phyloP scores from a whole-genome alignment of 2,888 invertebrate species.

The Candidula unifasciata region DNA sequence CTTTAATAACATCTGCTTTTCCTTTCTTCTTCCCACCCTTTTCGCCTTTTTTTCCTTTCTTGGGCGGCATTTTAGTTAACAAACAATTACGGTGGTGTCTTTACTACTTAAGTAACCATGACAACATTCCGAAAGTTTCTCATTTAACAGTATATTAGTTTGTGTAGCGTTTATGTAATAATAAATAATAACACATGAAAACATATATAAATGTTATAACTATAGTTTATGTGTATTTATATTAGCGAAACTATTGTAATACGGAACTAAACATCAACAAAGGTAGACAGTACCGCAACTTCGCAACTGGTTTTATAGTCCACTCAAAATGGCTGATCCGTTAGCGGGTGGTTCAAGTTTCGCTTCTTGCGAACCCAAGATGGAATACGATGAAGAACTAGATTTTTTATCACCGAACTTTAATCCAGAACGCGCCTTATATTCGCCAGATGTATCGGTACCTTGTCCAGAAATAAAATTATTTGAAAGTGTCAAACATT shows the following conservation, averaged over 20 bases:
- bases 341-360: slow-evolving; percentile 44
- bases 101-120: neutral
- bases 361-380: slow-evolving; percentile 46
- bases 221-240: too few relatives aligned
- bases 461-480: slow-evolving; percentile 61
- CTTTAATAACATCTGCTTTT: slow-evolving; percentile 58
- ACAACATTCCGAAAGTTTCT: neutral
- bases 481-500: slow-evolving; percentile 66
- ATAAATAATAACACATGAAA: too few relatives aligned
- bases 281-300: neutral
- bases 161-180: neutral
- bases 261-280: slow-evolving; percentile 6
- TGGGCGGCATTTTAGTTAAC: slow-evolving; percentile 67
- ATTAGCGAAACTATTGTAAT: neutral
- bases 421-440: slow-evolving; percentile 55
- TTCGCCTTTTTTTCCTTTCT: slow-evolving; percentile 65
- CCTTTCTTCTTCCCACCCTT: slow-evolving; percentile 67
- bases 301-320: too few relatives aligned
- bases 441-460: slow-evolving; percentile 48
- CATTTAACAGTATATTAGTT: neutral
- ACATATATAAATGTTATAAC: too few relatives aligned
- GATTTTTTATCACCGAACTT: slow-evolving; percentile 64
- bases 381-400: slow-evolving; percentile 50
- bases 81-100: neutral
- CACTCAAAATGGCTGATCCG: slow-evolving; percentile 64